A percentile compares a stretch with the other conserved stretches of the same genome.
phyloP scores from a whole-genome alignment of 2,797 vertebrate genomes.

The Megaceryle alcyon region DNA sequence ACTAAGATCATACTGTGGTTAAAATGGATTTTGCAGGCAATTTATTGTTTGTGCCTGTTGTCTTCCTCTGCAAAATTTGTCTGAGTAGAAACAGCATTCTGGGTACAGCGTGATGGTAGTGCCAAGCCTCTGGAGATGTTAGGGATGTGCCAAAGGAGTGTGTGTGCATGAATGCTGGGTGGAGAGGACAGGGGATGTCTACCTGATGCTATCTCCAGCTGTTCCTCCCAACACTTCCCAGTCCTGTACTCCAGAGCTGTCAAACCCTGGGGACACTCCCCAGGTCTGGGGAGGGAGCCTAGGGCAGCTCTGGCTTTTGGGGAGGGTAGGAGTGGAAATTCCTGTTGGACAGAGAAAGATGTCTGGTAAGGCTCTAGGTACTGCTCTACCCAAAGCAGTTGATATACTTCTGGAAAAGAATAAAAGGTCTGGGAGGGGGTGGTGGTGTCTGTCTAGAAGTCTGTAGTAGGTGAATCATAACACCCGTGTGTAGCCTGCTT shows the following conservation, averaged over 20 bases:
- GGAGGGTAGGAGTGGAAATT: not conserved
- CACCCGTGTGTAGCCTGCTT: not conserved
- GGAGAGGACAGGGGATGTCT: not conserved
- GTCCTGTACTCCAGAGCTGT: not conserved
- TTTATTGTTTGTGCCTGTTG: not conserved
- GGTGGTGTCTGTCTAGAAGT: not conserved
- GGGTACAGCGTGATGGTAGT: rapidly evolving
- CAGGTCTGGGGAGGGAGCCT: not conserved
- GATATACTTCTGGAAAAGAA: conserved; percentile 1
- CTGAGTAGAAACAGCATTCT: not conserved
- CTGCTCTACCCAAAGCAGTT: not conserved
- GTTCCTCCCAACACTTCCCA: not conserved
- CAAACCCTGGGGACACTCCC: not conserved
- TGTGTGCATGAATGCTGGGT: rapidly evolving
- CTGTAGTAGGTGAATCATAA: not conserved
- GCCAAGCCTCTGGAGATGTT: not conserved
- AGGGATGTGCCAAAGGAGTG: rapidly evolving
- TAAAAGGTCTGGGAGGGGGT: not conserved
- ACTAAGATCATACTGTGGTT: not conserved
- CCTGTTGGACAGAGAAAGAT: not conserved
- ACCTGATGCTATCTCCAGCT: not conserved
- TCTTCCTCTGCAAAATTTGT: not conserved
- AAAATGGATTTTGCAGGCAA: not conserved
- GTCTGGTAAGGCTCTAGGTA: not conserved
- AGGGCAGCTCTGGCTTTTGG: not conserved